Base-by-base conservation (phyloP, 2,888 invertebrate genomes). In the Coronaproctus castanopsis region DNA sequence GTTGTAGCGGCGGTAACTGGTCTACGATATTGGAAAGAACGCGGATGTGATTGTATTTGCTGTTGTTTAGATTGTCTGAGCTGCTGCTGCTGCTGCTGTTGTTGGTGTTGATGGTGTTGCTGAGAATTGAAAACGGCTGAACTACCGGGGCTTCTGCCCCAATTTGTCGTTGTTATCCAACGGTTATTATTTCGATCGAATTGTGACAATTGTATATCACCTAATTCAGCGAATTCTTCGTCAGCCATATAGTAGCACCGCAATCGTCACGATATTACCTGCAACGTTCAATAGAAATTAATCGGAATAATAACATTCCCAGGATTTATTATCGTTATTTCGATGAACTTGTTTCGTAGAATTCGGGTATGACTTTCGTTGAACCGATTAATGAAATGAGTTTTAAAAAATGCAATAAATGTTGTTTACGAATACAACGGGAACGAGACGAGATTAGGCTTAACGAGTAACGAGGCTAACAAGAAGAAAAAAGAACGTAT, bases 201-300 rank as follows among this genome's bases (percentile, higher is more conserved):
- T 22, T 56, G 65, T 21, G 64, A 62, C 64, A 68, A 67, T 67
- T 70, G 68, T 64, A 69, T 67, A 69, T 71, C 69, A 65, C 72
- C 71, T 67, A 74, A 66, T 63, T 74, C 74, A 59, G 73, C 69
- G 69, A 73, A 68, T 67, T 74, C 74, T 67, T 73, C 71, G 68
- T 67, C 67, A 60, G 66, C 68, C 68, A 68, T 67, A 55, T 59
- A 36, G 36, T n/a, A n/a, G n/a, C n/a, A 58, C 58, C 54, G 58
- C 64, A 65, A 63, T 62, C 63, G 66, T 66, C 67, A 66, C 72
- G 72, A 71, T 70, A 70, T 67, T 67, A 65, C 68, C 67, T 68
- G 71, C 69, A 54, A 57, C 19, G 54, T 57, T 18, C 48, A 3
- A 56, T 21, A 8, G 14, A 8, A 14, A 48, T 48, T 48, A 48